Base-by-base conservation (phyloP, 1,140 invertebrate genomes). In the Conus betulinus region DNA sequence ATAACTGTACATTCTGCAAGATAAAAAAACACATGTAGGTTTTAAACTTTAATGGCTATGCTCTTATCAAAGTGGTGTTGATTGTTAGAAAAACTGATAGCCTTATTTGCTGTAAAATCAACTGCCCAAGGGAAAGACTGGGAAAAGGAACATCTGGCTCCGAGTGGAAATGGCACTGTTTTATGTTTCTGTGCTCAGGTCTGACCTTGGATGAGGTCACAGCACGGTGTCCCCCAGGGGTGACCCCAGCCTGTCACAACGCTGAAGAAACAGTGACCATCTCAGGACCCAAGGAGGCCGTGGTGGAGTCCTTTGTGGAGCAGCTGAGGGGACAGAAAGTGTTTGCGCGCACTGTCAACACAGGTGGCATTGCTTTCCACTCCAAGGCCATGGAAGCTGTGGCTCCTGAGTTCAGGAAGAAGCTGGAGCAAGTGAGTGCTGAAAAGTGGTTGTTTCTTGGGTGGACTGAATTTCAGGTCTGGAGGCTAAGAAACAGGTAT, bases 351-450 rank as follows among this genome's bases (percentile, higher is more conserved):
- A 96, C 97, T 85, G 98, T 99, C 0, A 97, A 98, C 84, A 98
- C 98, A 93, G 97, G 97, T 83, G 97, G 97, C 39, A 97, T 98
- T 71, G 98, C 99, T 13, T 99, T 99, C 96, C 99, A 99, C 95
- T 99, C 98, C 91, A 97, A 98, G 94, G 98, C 98, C 93, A 98
- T 99, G 93, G 97, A 97, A 1, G 96, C 97, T 57, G 98, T 98
- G 79, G 98, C 97, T 76, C 97, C 98, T 4, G 97, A 97, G 93
- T 96, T 99, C 81, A 96, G 97, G 74, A 79, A 87, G 25, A 87
- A 71, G 25, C 74, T 87, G 53, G 97, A 98, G 86, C 97, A 97
- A 94, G 97, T 98, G 93, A 88, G 87, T 87, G 67, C 25, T 13
- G 27, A 8, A 3, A 39, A 3, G 39, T 39, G 39, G 39, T 39